Base-by-base conservation (phyloP, 2,888 invertebrate genomes). In the Synergus itoensis region DNA sequence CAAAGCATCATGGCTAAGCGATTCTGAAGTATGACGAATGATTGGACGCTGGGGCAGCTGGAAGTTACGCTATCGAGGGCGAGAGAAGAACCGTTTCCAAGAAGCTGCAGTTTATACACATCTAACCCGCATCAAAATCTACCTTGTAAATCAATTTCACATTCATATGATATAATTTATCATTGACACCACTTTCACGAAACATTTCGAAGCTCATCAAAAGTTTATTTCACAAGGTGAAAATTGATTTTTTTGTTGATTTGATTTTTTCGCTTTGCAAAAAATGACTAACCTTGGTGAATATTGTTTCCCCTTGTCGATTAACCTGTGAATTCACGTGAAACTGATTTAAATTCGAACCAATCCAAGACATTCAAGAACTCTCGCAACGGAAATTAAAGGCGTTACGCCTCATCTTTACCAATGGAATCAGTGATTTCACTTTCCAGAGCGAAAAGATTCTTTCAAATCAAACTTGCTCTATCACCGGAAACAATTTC, bases 21-120 rank as follows among this genome's bases (percentile, higher is more conserved):
- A 79, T 79, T 76, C 76, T 76, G 76, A 76, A 79, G 79, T 76
- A 79, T 79, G 79, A 79, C 79, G 79, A 79, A 79, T 79, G 79
- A 77, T 57, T 65, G 77, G 40, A 21, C 40, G 14, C 77, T 12
- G 16, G 18, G 64, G 65, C 53, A 77, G 65, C 21, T 77, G 62
- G 18, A 57, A 79, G 64, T 48, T 63, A 48, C 45, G 45, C 28
- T 21, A 69, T 73, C 48, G 69, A 11, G 53, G 28, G 16, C 28
- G 28, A 28, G 28, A 28, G 28, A 14, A 14, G 67, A 67, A 67
- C 18, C 12, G 41, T 43, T 67, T 67, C 14, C 43, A 28, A 28
- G 36, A 53, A 53, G 16, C 36, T 73, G 48, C 48, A 73, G 53
- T 53, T 73, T 53, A 73, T 73, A 36, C 53, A 73, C 53, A 69